Evolutionary conservation across 2,113 vertebrate genomes (phyloP).

Genomic region (Acinonyx jubatus): DNA sequence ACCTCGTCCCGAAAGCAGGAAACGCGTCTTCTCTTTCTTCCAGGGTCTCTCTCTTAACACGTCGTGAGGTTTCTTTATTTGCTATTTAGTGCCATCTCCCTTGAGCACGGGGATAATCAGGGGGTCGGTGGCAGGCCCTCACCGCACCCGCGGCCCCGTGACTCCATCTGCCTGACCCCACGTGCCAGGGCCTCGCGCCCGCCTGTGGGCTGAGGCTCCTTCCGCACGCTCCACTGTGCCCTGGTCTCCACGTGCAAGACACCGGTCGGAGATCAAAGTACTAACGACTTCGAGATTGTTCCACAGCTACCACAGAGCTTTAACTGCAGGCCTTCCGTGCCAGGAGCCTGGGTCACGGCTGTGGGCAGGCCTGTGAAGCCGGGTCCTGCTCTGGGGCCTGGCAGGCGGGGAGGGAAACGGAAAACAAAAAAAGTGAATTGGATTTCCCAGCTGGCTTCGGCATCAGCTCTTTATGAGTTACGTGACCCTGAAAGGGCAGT

Average conservation of each 20-base stretch:
- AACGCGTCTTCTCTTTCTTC: neutral
- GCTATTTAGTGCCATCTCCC: too few species aligned
- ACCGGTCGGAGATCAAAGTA: neutral
- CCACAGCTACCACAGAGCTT: fast-evolving
- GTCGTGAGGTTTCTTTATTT: neutral
- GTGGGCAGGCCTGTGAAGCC: fast-evolving
- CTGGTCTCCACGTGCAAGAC: neutral
- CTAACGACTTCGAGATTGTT: neutral
- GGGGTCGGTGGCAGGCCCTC: neutral
- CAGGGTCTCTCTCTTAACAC: neutral
- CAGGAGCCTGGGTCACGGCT: fast-evolving
- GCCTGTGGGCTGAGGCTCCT: neutral
- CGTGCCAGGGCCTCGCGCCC: too few species aligned
- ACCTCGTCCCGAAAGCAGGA: neutral
- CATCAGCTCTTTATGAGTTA: neutral
- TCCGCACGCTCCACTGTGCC: fast-evolving
- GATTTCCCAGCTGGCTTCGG: neutral
- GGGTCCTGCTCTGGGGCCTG: too few species aligned
- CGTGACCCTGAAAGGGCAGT: neutral
- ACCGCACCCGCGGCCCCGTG: fast-evolving
- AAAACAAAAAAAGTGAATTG: fast-evolving
- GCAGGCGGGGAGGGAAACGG: neutral
- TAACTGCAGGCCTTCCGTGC: fast-evolving
- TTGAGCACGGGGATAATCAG: fast-evolving
- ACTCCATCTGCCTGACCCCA: fast-evolving